These are phyloP conservation scores for Nothocercus julius DNA, from an alignment of 2,113 vertebrate genomes.

Conservation along the genomic window DNA sequence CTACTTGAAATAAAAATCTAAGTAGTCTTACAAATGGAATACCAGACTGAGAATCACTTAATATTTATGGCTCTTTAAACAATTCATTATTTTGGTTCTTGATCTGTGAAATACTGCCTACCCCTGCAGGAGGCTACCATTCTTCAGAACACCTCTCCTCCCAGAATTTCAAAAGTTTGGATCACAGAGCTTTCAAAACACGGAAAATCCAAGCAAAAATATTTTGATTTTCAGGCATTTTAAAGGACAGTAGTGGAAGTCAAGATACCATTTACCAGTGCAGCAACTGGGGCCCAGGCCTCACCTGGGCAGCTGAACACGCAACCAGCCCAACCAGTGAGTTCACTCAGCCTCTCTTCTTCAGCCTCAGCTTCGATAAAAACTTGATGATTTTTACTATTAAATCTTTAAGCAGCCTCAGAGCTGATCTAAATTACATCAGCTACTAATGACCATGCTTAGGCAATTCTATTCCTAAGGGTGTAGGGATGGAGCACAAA, in stretches of 20 bases:
- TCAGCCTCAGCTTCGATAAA: neutral
- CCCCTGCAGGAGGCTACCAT: neutral
- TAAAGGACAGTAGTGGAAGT: neutral
- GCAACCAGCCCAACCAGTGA: neutral
- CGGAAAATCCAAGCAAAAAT: neutral
- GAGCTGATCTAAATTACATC: neutral
- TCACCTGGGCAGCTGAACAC: neutral
- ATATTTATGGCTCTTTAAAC: neutral
- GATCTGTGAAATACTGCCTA: rapidly evolving
- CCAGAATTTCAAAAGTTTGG: neutral
- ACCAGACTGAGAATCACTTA: neutral
- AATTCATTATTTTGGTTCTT: neutral
- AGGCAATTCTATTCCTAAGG: neutral
- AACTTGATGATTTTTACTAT: neutral
- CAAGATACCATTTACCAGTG: neutral
- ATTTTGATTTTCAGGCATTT: neutral
- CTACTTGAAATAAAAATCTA: neutral
- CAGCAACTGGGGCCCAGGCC: neutral
- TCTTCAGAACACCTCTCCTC: neutral
- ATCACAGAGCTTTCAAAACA: neutral
- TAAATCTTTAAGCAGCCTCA: neutral
- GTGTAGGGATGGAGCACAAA: neutral
- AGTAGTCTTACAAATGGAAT: neutral
- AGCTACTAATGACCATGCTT: neutral
- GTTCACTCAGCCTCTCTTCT: neutral